These are phyloP conservation scores for Xenopus laevis DNA, from an alignment of 2,113 vertebrate species.

Conservation along the genomic window DNA sequence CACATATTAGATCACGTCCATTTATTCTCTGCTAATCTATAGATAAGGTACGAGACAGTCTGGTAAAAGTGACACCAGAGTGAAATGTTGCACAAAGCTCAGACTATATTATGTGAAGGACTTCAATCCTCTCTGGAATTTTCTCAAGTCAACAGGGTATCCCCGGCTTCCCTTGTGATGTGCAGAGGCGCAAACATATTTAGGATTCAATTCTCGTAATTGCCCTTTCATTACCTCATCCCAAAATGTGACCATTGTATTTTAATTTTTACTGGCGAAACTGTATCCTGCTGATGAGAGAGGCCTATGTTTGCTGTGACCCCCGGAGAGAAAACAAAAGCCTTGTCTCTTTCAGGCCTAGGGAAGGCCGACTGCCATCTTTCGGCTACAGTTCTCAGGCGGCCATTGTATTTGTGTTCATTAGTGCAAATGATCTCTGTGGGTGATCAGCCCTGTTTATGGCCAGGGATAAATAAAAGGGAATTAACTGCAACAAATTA, in stretches of 20 bases:
- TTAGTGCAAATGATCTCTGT: slow-evolving; percentile 78
- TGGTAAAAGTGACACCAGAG: neutral
- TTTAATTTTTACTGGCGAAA: slow-evolving; percentile 43
- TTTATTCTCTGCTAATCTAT: neutral
- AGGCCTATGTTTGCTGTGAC: too few species aligned
- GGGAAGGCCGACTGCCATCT: neutral
- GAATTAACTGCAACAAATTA: slow-evolving; percentile 72
- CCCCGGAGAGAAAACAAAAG: too few species aligned
- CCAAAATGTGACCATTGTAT: slow-evolving; percentile 13
- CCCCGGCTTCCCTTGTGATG: neutral
- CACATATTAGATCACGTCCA: neutral
- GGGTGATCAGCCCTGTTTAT: slow-evolving; percentile 77
- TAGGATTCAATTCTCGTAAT: slow-evolving; percentile 21
- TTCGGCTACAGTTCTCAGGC: slow-evolving; percentile 40
- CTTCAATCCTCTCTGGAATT: rapidly evolving
- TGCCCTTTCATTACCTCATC: neutral
- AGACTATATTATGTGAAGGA: neutral
- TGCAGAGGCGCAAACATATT: neutral
- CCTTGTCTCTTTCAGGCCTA: too few species aligned
- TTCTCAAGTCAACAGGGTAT: slow-evolving; percentile 1
- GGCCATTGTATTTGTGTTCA: slow-evolving; percentile 69
- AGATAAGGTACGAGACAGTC: neutral
- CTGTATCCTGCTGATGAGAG: slow-evolving; percentile 36
- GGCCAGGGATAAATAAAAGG: slow-evolving; percentile 54
- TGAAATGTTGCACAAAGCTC: neutral